Percentiles rank a stretch among this genome's conserved stretches.
phyloP scores from a whole-genome alignment of 1,140 invertebrate genomes.

The Drosophila neocordata region DNA sequence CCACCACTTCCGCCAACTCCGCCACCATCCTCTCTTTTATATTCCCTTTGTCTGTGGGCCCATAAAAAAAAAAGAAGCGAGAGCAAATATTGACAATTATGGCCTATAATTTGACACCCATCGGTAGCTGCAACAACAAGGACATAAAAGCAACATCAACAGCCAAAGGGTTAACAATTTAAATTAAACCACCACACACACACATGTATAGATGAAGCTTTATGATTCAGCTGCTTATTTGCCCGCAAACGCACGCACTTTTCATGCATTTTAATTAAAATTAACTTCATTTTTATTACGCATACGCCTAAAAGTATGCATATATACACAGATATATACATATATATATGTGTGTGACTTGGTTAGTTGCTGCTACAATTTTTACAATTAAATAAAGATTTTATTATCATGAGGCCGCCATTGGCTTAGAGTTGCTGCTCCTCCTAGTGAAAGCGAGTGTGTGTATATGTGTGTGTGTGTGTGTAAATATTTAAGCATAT shows the following conservation, averaged over 20 bases:
- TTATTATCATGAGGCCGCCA: constrained; percentile 67
- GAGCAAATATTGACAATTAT: constrained; percentile 77
- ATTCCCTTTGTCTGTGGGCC: constrained; percentile 14
- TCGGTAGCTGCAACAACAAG: constrained; percentile 41
- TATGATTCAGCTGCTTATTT: constrained; percentile 64
- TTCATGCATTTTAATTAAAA: constrained; percentile 81
- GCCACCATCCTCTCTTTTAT: constrained; percentile 9
- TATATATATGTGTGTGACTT: constrained; percentile 3
- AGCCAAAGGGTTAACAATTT: constrained; percentile 71
- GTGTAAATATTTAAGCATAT: constrained; percentile 77
- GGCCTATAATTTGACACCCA: constrained; percentile 79
- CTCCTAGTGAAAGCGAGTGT: not conserved
- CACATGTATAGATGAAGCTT: constrained; percentile 31
- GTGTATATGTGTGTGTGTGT: constrained; percentile 27
- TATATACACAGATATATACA: not conserved
- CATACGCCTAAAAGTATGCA: not conserved
- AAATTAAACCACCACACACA: constrained; percentile 61
- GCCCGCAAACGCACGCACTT: constrained; percentile 51
- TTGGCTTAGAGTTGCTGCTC: not conserved
- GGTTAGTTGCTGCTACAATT: constrained; percentile 65
- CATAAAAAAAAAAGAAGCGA: constrained; percentile 43
- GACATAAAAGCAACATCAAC: constrained; percentile 42
- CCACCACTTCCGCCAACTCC: not conserved
- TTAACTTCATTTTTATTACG: constrained; percentile 80
- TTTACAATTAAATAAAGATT: constrained; percentile 81